These are phyloP conservation scores for Caenorhabditis imperialis DNA, from an alignment of 2,888 invertebrate species.

Conservation along the genomic window DNA sequence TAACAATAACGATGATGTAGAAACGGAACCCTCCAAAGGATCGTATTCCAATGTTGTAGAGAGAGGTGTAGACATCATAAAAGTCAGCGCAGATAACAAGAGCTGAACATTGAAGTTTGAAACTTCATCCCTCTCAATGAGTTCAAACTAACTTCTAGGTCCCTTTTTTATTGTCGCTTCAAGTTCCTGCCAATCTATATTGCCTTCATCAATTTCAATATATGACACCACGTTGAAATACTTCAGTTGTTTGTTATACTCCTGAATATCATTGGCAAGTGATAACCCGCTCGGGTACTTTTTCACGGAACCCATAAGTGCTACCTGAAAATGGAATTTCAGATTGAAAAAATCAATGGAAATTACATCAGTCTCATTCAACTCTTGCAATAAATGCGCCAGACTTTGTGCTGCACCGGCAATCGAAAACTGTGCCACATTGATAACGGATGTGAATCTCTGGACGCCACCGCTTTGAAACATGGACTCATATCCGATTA, in stretches of 20 bases:
- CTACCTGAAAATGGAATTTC: slow-evolving; percentile 14
- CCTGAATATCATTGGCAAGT: slow-evolving; percentile 21
- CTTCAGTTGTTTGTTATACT: slow-evolving; percentile 37
- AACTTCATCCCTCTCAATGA: too few relatives aligned
- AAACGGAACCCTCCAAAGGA: slow-evolving; percentile 24
- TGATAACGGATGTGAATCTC: slow-evolving; percentile 38
- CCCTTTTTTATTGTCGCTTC: slow-evolving; percentile 3
- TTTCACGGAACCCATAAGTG: slow-evolving; percentile 35
- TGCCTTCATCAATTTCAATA: slow-evolving; percentile 31
- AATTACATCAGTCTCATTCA: slow-evolving; percentile 24
- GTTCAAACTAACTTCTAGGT: slow-evolving; percentile 11
- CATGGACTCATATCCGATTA: slow-evolving; percentile 31
- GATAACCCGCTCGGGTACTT: slow-evolving; percentile 20
- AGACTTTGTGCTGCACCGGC: slow-evolving; percentile 33
- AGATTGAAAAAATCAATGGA: background rate
- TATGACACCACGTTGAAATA: slow-evolving; percentile 23
- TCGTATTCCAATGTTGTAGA: slow-evolving; percentile 26
- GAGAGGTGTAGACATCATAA: slow-evolving; percentile 24
- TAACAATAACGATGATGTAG: slow-evolving; percentile 22
- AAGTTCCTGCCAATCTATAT: slow-evolving; percentile 17
- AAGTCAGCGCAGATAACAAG: slow-evolving; percentile 47
- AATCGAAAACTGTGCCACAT: slow-evolving; percentile 42
- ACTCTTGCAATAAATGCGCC: slow-evolving; percentile 21
- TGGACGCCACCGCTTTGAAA: slow-evolving; percentile 28
- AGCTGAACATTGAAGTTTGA: slow-evolving; percentile 39